These are phyloP conservation scores for Bilobella aurantiaca DNA, from an alignment of 1,140 invertebrate species.

Conservation along the genomic window DNA sequence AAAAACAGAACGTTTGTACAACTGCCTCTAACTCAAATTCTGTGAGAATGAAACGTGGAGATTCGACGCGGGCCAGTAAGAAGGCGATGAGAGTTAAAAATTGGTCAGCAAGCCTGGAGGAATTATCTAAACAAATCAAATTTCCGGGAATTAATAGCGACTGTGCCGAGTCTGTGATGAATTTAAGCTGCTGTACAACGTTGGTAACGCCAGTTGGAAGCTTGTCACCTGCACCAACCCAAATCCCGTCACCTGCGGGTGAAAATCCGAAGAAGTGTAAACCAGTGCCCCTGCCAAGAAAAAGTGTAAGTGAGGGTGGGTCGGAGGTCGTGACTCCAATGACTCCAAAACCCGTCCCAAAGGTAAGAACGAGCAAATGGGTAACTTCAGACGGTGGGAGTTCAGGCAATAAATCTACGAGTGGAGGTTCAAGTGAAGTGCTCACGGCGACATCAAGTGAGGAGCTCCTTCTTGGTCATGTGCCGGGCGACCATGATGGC, in stretches of 20 bases:
- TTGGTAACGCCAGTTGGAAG: no score
- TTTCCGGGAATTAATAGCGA: constrained; percentile 28
- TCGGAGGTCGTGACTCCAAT: constrained; percentile 5
- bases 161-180: constrained; percentile 22
- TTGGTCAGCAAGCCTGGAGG: constrained; percentile 33
- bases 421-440: constrained; percentile 10
- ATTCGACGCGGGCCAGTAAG: background rate
- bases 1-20: background rate
- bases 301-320: background rate
- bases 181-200: constrained; percentile 11
- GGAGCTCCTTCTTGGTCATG: background rate
- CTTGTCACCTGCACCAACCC: no score
- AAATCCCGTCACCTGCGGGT: no score
- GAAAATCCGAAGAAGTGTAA: constrained; percentile 25
- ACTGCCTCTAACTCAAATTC: no score
- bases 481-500: no score
- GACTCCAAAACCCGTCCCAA: constrained; percentile 7
- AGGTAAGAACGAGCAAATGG: background rate
- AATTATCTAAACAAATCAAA: constrained; percentile 30
- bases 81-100: constrained; percentile 12
- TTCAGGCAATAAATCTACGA: constrained; percentile 4
- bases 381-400: background rate
- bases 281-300: constrained; percentile 11
- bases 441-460: constrained; percentile 6
- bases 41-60: background rate